Conservation (phyloP, 2,888 invertebrate species). For the Encarsia formosa region DNA sequence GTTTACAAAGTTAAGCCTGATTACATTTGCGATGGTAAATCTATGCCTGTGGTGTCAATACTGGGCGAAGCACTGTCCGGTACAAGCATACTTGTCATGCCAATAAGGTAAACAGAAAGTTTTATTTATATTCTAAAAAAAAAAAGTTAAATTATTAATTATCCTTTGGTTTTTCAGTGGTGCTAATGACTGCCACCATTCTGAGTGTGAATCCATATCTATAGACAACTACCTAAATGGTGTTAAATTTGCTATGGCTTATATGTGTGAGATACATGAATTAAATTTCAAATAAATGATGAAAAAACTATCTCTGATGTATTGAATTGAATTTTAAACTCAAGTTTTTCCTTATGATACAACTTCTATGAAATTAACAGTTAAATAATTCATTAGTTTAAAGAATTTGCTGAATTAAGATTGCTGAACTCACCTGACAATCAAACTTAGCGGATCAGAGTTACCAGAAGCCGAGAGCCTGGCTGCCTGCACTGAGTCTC, state of each 20-base stretch:
- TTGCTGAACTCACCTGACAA: conserved; percentile 44
- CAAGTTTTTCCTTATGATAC: no score
- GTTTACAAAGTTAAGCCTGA: conserved; percentile 29
- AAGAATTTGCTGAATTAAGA: no score
- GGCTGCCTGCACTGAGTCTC: conserved; percentile 49
- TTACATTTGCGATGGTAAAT: conserved; percentile 32
- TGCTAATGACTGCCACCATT: conserved; percentile 13
- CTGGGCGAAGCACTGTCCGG: conserved; percentile 25
- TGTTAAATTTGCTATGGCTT: conserved; percentile 33
- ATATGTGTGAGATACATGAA: conserved; percentile 34
- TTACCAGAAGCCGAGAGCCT: conserved; percentile 48
- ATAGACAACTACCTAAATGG: conserved; percentile 28
- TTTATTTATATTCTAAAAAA: background rate
- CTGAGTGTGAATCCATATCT: conserved; percentile 30
- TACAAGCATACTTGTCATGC: conserved; percentile 31
- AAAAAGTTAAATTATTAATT: background rate
- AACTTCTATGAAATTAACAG: no score
- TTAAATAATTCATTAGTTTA: no score
- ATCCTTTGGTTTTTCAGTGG: conserved; percentile 27
- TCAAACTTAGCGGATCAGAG: conserved; percentile 46
- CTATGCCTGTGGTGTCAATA: conserved; percentile 31
- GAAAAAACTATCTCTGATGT: no score
- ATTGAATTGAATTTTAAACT: no score
- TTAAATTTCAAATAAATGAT: conserved; percentile 6
- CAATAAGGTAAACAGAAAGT: conserved; percentile 28